phyloP scores from a whole-genome alignment of 2,113 vertebrate genomes.

The Xerus inauris region DNA sequence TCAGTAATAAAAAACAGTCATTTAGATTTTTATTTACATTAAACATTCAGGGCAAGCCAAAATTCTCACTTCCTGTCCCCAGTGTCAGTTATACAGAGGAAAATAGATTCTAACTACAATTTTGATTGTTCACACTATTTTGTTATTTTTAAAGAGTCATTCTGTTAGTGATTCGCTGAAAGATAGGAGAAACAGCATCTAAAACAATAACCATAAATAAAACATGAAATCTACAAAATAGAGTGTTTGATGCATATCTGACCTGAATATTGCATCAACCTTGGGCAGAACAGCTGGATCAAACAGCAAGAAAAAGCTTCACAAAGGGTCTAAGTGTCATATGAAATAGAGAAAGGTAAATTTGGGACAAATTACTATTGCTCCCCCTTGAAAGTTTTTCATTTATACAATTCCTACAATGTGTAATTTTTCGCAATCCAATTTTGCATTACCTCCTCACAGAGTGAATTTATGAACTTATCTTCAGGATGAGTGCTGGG shows the following conservation, averaged over 20 bases:
- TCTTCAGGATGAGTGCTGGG: not conserved
- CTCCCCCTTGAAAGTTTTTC: conserved; percentile 34
- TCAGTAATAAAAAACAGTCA: conserved; percentile 36
- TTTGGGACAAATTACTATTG: conserved; percentile 9
- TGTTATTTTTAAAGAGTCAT: conserved; percentile 70
- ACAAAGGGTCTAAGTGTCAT: conserved; percentile 41
- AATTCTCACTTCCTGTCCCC: conserved; percentile 60
- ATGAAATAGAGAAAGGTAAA: conserved; percentile 59
- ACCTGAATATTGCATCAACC: conserved; percentile 71
- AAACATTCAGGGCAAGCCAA: conserved; percentile 49
- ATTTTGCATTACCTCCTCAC: not conserved
- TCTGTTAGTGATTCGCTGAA: conserved; percentile 28
- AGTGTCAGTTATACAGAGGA: conserved; percentile 27
- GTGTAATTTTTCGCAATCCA: not conserved
- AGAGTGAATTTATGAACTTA: not conserved
- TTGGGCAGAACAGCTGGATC: conserved; percentile 65
- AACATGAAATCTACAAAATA: conserved; percentile 80
- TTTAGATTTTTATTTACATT: conserved; percentile 70
- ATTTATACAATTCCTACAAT: not conserved
- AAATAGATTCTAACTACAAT: conserved; percentile 57
- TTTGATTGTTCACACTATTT: conserved; percentile 39
- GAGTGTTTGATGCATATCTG: conserved; percentile 74
- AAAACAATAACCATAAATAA: conserved; percentile 83
- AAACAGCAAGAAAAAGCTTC: conserved; percentile 55
- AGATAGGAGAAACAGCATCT: conserved; percentile 37